Percentiles rank a stretch among this genome's conserved stretches.
Evolutionary conservation across 2,888 invertebrate species (phyloP).

Genomic region (Ctena decussata): DNA sequence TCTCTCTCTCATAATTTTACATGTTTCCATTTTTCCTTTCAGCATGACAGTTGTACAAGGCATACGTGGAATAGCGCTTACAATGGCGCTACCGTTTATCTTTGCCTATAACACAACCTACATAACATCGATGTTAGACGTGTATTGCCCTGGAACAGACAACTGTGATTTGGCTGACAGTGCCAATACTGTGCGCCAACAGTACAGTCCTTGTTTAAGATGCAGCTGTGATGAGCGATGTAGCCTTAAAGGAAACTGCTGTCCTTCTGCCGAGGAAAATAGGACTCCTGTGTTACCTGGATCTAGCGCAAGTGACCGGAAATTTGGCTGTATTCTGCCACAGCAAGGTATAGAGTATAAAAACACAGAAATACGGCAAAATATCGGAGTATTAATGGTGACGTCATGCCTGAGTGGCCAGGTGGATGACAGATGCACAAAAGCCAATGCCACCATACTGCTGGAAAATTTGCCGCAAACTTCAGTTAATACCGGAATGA

Average conservation of each 20-base stretch:
- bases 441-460: constrained; percentile 18
- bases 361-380: background rate
- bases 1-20: too few relatives aligned
- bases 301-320: too few relatives aligned
- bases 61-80: too few relatives aligned
- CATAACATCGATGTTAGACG: background rate
- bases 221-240: background rate
- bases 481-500: background rate
- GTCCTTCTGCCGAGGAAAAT: background rate
- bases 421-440: constrained; percentile 37
- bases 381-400: constrained; percentile 15
- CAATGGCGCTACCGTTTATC: background rate
- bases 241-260: background rate
- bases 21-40: too few relatives aligned
- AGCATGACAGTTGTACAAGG: too few relatives aligned
- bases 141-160: background rate
- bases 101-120: background rate
- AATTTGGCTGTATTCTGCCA: background rate
- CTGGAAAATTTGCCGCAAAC: constrained; percentile 37
- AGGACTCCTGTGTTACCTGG: background rate
- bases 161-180: background rate
- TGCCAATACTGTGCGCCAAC: too few relatives aligned
- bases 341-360: background rate
- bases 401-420: background rate
- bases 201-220: background rate